Evolutionary conservation across 2,888 invertebrate species (phyloP), one percentile per base, ranked within the genome.

Genomic region (Plagodis dolabraria): DNA sequence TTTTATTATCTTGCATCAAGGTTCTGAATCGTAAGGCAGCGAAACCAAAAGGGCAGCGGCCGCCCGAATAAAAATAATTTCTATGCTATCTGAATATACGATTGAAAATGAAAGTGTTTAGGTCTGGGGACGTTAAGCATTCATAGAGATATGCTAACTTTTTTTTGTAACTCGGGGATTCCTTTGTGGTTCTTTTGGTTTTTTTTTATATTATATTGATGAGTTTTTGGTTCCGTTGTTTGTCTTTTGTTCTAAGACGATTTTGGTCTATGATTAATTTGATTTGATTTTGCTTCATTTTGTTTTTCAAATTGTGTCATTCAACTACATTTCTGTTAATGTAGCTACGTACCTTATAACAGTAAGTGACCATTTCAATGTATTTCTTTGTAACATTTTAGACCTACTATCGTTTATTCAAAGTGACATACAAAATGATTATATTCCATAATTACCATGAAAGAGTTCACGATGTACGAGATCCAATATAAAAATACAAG

Each of bases 1-100:
- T 86, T 89, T 88, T 89, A 89, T 88, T 86, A 88, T 87, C 85
- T 86, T 76, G 79, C 81, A 85, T 88, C 83, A 88, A 86, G 84
- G 83, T 83, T 84, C 69, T 77, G 76, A 85, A 83, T 88, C 78
- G 85, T 83, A 82, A 80, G 81, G 76, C 81, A 78, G 77, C 75
- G 66, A 63, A 5, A 59, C 65, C 62, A 65, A 71, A 68, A 68
- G 69, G 68, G 64, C 63, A 54, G 50, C 60, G 57, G 65, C 56
- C 54, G 48, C 42, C 49, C 65, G 51, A 72, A 70, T 69, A 53
- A 84, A 88, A 85, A 78, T 63, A 65, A 76, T 65, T 72, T 82
- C 77, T 89, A 82, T 75, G 58, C 43, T 57, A 22, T 57, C 48
- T 58, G 57, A 60, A 54, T 60, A 77, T 86, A 89, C 63, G 85